Evolutionary conservation across 2,113 vertebrate species (phyloP).

Genomic region (Forbesichthys agassizii): DNA sequence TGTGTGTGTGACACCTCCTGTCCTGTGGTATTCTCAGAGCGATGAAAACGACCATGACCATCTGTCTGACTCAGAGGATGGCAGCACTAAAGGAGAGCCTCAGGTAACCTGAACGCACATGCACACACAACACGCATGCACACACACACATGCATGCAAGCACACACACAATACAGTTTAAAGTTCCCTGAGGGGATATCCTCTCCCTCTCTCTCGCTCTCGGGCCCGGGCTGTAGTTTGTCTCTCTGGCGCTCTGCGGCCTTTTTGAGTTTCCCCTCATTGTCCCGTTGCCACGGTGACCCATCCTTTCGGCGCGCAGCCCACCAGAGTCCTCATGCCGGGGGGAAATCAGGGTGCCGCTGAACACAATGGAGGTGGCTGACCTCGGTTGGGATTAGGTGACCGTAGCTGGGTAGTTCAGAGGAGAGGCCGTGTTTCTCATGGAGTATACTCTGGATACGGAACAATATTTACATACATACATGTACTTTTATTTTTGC

Average conservation of each 20-base stretch:
- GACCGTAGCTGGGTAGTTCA: too few relatives aligned
- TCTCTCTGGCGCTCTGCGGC: neutral
- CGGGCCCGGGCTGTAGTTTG: neutral
- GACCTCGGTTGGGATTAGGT: too few relatives aligned
- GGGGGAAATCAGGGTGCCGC: too few relatives aligned
- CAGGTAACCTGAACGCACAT: constrained; percentile 78
- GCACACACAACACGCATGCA: neutral
- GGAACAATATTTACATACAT: too few relatives aligned
- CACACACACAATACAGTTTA: neutral
- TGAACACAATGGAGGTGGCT: too few relatives aligned
- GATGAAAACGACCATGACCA: constrained; percentile 96
- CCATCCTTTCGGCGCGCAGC: constrained; percentile 13
- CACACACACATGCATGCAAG: neutral
- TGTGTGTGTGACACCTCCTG: neutral
- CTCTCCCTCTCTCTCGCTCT: constrained; percentile 12
- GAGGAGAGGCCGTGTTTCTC: too few relatives aligned
- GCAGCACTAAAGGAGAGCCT: constrained; percentile 86
- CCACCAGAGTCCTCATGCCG: neutral
- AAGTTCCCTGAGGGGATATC: too few relatives aligned
- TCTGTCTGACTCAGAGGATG: constrained; percentile 90
- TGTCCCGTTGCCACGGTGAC: constrained; percentile 45
- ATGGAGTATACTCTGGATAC: too few relatives aligned
- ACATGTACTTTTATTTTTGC: too few relatives aligned
- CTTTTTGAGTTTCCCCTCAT: constrained; percentile 51
- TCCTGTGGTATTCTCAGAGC: constrained; percentile 75